Evolutionary conservation across 2,113 vertebrate genomes (phyloP), one percentile per base, ranked within the genome.

Genomic region (Halichoerus grypus): DNA sequence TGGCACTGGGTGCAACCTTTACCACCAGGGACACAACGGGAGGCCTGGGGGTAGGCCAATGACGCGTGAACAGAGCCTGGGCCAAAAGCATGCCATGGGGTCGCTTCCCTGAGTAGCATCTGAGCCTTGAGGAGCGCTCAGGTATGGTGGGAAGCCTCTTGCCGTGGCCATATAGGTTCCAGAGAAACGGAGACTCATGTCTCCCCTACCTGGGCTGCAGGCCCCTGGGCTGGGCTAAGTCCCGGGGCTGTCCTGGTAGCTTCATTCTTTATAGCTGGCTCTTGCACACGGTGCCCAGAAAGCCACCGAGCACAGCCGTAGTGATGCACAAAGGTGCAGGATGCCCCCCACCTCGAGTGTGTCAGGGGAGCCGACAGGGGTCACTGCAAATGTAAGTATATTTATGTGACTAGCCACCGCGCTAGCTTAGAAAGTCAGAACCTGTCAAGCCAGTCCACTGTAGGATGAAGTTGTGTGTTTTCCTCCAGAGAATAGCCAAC

Each of bases 301-400:
- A 82, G 42, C 31, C 16, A 33, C 9, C 55, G 2, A 61, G 31
- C 22, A 7, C 28, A 13, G 36, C 22, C 31, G 3, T 1, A 16
- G 26, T 18, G 8, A 13, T 15, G 4, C 1, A 0, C 51, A 15
- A 49, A 6, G 19, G 59, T 2, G 36, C 9, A 21, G 82, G 42
- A 9, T 3, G 16, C 53, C 12, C 4, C 15, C 24, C 59, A 55
- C 53, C 19, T 19, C 11, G 4, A 10, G 39, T 22, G 49, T 0
- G 24, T 0, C 3, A 61, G 57, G 26, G 31, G 12, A 31, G 39
- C 22, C 7, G 0, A 28, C 2, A 3, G 1, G 5, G 61, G 24
- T n/a, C 3, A 28, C 15, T 26, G 53, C 72, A 42, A 46, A 26
- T 24, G 6, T 28, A 61, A 31, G 21, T 15, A 15, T 5, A 15